Percentiles rank a stretch among this genome's conserved stretches.
Conservation (phyloP, 2,797 vertebrate genomes). For the Prionace glauca region DNA sequence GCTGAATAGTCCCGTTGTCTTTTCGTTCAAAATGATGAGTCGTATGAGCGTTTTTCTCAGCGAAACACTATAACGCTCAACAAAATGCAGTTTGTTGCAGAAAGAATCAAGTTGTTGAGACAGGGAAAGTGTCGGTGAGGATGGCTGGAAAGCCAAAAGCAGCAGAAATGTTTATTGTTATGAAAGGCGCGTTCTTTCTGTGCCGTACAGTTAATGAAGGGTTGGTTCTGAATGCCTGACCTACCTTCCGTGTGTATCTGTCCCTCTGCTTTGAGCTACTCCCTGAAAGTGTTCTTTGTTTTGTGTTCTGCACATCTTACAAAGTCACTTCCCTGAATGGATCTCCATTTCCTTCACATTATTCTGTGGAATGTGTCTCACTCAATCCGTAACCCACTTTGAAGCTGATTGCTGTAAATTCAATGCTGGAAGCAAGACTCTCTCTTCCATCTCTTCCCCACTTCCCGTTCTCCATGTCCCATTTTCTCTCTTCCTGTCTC, state of each 20-base stretch:
- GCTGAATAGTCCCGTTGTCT: not conserved
- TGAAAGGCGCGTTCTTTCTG: not conserved
- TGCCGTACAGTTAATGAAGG: not conserved
- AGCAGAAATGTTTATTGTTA: not conserved
- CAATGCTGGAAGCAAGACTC: no score
- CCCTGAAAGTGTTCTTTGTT: not conserved
- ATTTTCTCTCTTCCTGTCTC: not conserved
- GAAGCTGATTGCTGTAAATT: not conserved
- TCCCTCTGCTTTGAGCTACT: not conserved
- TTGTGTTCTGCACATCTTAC: not conserved
- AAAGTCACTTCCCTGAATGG: not conserved
- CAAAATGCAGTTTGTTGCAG: not conserved
- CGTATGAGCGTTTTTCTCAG: not conserved
- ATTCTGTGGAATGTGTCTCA: not conserved
- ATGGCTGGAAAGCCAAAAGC: not conserved
- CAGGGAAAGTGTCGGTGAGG: not conserved
- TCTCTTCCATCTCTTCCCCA: not conserved
- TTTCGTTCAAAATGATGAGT: not conserved
- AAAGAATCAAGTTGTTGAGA: not conserved
- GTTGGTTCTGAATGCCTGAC: not conserved
- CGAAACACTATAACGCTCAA: not conserved
- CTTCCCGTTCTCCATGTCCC: not conserved
- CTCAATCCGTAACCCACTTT: not conserved
- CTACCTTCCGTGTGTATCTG: not conserved
- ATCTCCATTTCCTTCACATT: not conserved